Evolutionary conservation across 2,797 vertebrate genomes (phyloP), one percentile per base, ranked within the genome.

Genomic region (Bradypus variegatus): DNA sequence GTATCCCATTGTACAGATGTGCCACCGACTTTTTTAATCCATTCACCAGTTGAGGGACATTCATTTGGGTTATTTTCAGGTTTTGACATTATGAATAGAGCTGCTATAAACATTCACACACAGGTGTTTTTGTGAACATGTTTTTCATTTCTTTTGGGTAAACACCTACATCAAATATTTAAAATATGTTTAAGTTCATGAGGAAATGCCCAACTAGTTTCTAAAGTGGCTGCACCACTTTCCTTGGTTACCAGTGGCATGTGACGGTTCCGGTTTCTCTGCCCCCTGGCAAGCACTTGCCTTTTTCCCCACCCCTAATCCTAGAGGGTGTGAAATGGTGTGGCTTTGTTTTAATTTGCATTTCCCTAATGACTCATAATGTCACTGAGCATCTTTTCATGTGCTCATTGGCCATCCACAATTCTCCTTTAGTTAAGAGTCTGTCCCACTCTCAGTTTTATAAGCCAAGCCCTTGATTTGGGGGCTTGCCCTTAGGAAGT

Each of bases 241-340:
- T 3, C 2, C 14, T 3, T 4, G 2, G 23, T 60, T 31, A 8
- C 48, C 2, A 31, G 45, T 8, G 5, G 7, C 6, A 0, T 6
- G 3, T 3, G n/a, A 3, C 33, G 6, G 19, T 76, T 69, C 77
- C 36, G 2, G 14, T 1, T 6, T 5, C 45, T 12, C 70, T n/a
- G 2, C 3, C 0, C 15, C 64, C n/a, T 14, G 13, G 16, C 60
- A 11, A 15, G 45, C 36, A 14, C 55, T 11, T 3, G 50, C 50
- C 50, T 12, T 33, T 8, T 19, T 8, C 19, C 58, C 6, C 21
- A 25, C 58, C 16, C 58, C 58, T 50, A 21, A 58, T 8, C 58
- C 58, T 58, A 23, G 18, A 23, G 58, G 21, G 21, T 23, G 21
- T 58, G 58, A 21, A 58, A 23, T 8, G 58, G 58, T 23, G 8